Conservation (phyloP, 1,140 invertebrate species). For the Drosophila leontia region DNA sequence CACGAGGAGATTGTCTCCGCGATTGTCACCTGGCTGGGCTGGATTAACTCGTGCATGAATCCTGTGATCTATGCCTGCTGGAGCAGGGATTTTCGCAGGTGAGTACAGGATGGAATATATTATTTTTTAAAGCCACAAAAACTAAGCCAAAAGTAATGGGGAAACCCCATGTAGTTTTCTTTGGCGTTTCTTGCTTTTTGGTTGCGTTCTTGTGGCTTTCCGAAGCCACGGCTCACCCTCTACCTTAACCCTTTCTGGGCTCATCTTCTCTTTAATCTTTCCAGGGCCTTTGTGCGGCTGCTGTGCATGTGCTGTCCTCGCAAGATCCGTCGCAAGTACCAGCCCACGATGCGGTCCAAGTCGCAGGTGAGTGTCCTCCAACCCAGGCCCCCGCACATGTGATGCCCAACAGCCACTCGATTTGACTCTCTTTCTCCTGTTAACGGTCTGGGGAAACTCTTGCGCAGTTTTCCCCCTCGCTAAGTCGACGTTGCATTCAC, state of each 20-base stretch:
- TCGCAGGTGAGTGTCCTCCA: conserved; percentile 88
- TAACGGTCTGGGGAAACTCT: conserved; percentile 19
- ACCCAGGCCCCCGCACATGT: not conserved
- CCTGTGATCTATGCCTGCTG: conserved; percentile 98
- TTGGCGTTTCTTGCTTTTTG: not conserved
- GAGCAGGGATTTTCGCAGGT: conserved; percentile 98
- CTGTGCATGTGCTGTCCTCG: conserved; percentile 92
- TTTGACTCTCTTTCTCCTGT: conserved; percentile 31
- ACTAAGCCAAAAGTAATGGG: not conserved
- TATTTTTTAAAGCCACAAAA: not conserved
- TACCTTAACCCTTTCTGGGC: conserved; percentile 56
- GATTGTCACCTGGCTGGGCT: conserved; percentile 98
- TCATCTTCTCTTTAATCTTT: conserved; percentile 73
- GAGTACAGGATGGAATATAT: conserved; percentile 71
- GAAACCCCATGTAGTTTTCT: not conserved
- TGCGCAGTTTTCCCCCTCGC: conserved; percentile 8
- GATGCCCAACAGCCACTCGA: conserved; percentile 16
- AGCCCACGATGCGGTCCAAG: conserved; percentile 91
- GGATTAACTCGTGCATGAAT: conserved; percentile 99
- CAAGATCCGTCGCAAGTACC: conserved; percentile 90
- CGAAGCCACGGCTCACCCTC: not conserved
- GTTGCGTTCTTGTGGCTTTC: conserved; percentile 25
- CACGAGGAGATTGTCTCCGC: conserved; percentile 96
- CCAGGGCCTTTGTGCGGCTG: conserved; percentile 93
- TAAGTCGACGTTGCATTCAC: conserved; percentile 19